Evolutionary conservation across 2,888 invertebrate species (phyloP).

Genomic region (Girardia tigrina): DNA sequence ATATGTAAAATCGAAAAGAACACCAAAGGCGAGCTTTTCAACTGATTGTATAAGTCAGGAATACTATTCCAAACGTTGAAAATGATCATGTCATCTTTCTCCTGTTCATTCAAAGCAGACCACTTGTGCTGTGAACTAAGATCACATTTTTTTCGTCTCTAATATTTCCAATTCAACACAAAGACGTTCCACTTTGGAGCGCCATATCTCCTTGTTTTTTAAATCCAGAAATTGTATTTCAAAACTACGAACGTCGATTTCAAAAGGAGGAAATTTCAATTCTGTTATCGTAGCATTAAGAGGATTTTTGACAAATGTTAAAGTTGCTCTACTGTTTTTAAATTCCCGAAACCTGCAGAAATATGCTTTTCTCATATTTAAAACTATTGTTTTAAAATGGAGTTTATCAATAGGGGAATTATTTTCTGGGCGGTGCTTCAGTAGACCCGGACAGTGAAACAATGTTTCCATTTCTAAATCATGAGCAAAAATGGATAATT

Average conservation of each 20-base stretch:
- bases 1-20: neutral
- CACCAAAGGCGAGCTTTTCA: neutral
- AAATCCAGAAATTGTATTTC: neutral
- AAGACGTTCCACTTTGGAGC: neutral
- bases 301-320: neutral
- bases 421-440: neutral
- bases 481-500: neutral
- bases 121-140: neutral
- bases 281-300: neutral
- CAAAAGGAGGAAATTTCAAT: neutral
- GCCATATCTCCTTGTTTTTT: neutral
- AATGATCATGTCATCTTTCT: neutral
- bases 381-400: neutral
- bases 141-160: neutral
- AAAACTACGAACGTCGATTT: neutral
- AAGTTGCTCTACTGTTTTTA: neutral
- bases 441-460: neutral
- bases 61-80: neutral
- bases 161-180: neutral
- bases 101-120: neutral
- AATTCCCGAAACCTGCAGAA: neutral
- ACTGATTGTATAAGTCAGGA: neutral
- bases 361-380: neutral
- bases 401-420: too few species aligned
- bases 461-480: neutral